Base-by-base conservation (phyloP, 2,113 vertebrate species). In the Hystrix cristata region DNA sequence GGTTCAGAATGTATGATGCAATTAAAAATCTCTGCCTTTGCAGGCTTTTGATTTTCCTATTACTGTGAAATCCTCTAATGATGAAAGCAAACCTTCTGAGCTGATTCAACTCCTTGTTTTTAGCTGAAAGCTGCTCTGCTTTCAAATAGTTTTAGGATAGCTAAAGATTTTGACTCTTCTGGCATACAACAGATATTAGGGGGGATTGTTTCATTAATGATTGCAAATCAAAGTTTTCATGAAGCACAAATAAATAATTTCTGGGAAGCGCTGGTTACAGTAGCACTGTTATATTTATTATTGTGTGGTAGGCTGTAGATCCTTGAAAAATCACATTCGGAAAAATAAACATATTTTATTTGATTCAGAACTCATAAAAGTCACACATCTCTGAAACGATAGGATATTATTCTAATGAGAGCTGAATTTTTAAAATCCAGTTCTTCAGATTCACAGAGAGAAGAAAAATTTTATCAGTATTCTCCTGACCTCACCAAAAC, bases 331-430 rank as follows among this genome's bases (percentile, higher is more conserved):
- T 72, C 31, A 84, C 9, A 76, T 93, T 96, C 67, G 51, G 81
- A 84, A 97, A 97, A 97, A 59, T 67, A 72, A 97, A 11, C 3
- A 91, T 48, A 69, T 96, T 74, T 86, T 55, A 62, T 1, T 14
- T 43, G 34, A 90, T 85, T 27, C 16, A 95, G 55, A 31, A 60
- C 25, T 71, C 9, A 65, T 51, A 74, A 48, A 97, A 96, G 78
- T 57, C 60, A n/a, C 57, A 19, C 12, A 87, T 8, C 31, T 21
- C 0, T 87, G 95, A 80, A 51, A 84, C 38, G 59, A 83, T 79
- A 91, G 3, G 8, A 60, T 0, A 71, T 72, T 92, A 95, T 72
- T 93, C 31, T 5, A 92, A 91, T 0, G 6, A 84, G 2, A 72
- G 1, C 43, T 91, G 0, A 2, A 74, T 82, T 87, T 96, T 92